phyloP scores from a whole-genome alignment of 2,888 invertebrate genomes.

The Andrena fulva region DNA sequence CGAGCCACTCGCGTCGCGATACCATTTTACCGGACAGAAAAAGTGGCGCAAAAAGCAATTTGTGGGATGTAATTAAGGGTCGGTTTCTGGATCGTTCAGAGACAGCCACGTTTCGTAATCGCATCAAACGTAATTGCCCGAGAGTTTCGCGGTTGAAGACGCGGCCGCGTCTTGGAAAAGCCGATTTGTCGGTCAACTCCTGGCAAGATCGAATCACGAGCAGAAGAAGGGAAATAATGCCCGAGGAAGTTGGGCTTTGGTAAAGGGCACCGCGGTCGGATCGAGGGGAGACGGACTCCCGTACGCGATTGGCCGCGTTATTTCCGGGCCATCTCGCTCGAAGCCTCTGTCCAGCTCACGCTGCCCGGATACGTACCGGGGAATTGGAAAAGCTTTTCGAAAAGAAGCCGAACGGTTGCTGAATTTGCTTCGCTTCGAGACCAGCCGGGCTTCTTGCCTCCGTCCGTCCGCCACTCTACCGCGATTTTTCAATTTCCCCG shows the following conservation, averaged over 20 bases:
- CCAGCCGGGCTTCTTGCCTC: not conserved
- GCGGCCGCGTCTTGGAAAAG: constrained; percentile 37
- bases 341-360: constrained; percentile 62
- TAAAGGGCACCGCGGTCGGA: constrained; percentile 25
- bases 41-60: not conserved
- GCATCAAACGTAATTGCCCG: constrained; percentile 50
- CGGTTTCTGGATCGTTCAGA: constrained; percentile 1
- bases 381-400: constrained; percentile 70
- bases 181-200: constrained; percentile 61
- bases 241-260: constrained; percentile 29
- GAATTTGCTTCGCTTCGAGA: constrained; percentile 55
- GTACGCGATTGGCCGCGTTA: constrained; percentile 73
- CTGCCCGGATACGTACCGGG: constrained; percentile 47
- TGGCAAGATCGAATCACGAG: constrained; percentile 43
- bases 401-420: constrained; percentile 56
- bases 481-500: constrained; percentile 48
- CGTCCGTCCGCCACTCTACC: not conserved
- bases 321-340: constrained; percentile 72
- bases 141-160: constrained; percentile 33
- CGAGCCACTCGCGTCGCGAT: constrained; percentile 11
- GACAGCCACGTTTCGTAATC: constrained; percentile 36
- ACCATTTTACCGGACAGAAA: not conserved
- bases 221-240: constrained; percentile 37
- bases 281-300: constrained; percentile 49
- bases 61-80: constrained; percentile 26